These are phyloP conservation scores for Macropodus opercularis DNA, from an alignment of 2,797 vertebrate genomes.

Conservation along the genomic window DNA sequence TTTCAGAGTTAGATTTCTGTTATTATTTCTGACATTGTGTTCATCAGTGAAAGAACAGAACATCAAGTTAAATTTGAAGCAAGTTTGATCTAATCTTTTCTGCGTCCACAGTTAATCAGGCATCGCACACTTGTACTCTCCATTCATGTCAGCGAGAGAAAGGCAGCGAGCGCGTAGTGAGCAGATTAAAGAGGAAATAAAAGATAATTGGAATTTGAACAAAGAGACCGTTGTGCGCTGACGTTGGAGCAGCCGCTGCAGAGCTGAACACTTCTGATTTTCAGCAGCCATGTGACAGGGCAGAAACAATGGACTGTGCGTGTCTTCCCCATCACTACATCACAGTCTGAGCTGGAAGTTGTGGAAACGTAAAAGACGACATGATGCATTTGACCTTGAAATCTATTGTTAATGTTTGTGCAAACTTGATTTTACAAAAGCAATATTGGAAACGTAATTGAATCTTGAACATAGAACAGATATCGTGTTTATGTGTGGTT, in stretches of 20 bases:
- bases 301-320: neutral
- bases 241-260: slow-evolving; percentile 10
- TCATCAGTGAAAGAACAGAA: slow-evolving; percentile 16
- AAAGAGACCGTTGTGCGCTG: slow-evolving; percentile 20
- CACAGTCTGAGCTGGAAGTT: neutral
- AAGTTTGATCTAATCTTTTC: slow-evolving; percentile 38
- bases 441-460: slow-evolving; percentile 26
- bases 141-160: slow-evolving; percentile 29
- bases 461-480: slow-evolving; percentile 32
- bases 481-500: neutral
- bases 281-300: neutral
- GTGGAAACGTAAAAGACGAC: no score
- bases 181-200: slow-evolving; percentile 46
- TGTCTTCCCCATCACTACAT: neutral
- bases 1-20: no score
- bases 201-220: slow-evolving; percentile 43
- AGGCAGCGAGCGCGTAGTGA: slow-evolving; percentile 25
- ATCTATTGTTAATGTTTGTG: slow-evolving; percentile 37
- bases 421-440: slow-evolving; percentile 24
- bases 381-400: slow-evolving; percentile 20
- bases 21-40: no score
- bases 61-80: slow-evolving; percentile 17
- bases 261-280: slow-evolving; percentile 21
- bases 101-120: slow-evolving; percentile 33
- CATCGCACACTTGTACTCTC: slow-evolving; percentile 22